These are phyloP conservation scores for Ctenopoma multispine DNA, from an alignment of 2,797 vertebrate species.

Conservation along the genomic window DNA sequence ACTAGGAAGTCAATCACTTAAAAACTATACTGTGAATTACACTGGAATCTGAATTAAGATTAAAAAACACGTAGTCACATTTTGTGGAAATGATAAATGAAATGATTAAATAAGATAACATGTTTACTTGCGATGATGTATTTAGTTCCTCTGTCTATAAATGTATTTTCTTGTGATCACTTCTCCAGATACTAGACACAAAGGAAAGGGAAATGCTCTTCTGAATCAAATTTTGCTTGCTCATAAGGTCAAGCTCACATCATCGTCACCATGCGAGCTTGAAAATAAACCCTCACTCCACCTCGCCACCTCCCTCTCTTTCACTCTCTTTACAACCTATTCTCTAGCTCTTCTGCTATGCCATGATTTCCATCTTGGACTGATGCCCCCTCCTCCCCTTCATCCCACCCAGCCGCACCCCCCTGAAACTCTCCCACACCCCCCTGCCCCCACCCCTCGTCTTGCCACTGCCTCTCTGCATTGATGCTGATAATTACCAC, in stretches of 20 bases:
- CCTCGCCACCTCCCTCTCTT: conserved; percentile 26
- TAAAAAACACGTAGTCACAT: not conserved
- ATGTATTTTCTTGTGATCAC: conserved; percentile 44
- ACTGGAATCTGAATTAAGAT: not conserved
- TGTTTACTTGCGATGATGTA: conserved; percentile 10
- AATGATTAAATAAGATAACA: conserved; percentile 17
- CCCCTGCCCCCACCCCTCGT: conserved; percentile 70
- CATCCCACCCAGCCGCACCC: conserved; percentile 44
- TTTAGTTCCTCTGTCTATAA: conserved; percentile 46
- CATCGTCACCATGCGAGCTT: conserved; percentile 37
- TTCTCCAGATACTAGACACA: conserved; percentile 52
- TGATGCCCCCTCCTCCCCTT: conserved; percentile 23
- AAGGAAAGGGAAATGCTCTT: conserved; percentile 35
- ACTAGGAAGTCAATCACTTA: not conserved
- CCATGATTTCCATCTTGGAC: conserved; percentile 62
- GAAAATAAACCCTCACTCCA: conserved; percentile 40
- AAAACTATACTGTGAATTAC: not conserved
- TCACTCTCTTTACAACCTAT: conserved; percentile 26
- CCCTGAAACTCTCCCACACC: conserved; percentile 70
- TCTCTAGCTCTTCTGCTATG: conserved; percentile 26
- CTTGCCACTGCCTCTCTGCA: conserved; percentile 74
- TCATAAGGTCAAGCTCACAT: conserved; percentile 54
- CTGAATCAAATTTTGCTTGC: conserved; percentile 39
- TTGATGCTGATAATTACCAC: conserved; percentile 86
- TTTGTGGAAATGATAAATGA: not conserved